Conservation (phyloP, 2,113 vertebrate species). For the Haemorhous mexicanus region DNA sequence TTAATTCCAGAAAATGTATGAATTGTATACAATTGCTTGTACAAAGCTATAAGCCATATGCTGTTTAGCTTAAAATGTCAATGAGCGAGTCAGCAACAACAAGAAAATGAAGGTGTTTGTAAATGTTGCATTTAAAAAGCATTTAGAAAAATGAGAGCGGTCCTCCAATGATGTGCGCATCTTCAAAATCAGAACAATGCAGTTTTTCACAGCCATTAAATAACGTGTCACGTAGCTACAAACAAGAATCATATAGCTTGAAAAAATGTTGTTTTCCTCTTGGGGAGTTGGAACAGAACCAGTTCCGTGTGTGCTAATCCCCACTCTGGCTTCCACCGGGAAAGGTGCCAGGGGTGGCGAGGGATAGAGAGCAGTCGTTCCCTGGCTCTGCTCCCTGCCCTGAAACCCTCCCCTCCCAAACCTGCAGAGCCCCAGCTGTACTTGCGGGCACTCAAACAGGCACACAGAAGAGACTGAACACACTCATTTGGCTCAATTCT, state of each 20-base stretch:
- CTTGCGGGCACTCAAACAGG: background rate
- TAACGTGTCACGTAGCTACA: constrained; percentile 29
- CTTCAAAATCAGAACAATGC: constrained; percentile 29
- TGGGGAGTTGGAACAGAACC: constrained; percentile 18
- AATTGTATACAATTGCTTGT: constrained; percentile 35
- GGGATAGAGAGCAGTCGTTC: background rate
- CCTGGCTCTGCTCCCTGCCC: constrained; percentile 21
- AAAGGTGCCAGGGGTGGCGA: background rate
- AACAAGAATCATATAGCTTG: constrained; percentile 48
- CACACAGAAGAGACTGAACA: background rate
- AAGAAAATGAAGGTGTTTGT: constrained; percentile 58
- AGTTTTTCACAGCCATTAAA: constrained; percentile 36
- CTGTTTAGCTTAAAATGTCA: constrained; percentile 60
- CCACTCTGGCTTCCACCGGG: constrained; percentile 16
- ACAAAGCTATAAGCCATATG: constrained; percentile 55
- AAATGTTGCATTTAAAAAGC: constrained; percentile 56
- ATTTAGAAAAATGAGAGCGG: background rate
- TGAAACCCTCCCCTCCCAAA: constrained; percentile 15
- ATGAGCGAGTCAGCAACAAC: constrained; percentile 36
- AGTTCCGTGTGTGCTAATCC: constrained; percentile 25
- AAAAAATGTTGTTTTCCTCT: constrained; percentile 30
- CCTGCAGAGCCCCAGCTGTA: background rate
- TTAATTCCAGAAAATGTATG: constrained; percentile 40
- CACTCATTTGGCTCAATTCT: background rate
- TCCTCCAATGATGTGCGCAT: background rate